phyloP scores from a whole-genome alignment of 2,797 vertebrate genomes.

The Spinus olivaceus region DNA sequence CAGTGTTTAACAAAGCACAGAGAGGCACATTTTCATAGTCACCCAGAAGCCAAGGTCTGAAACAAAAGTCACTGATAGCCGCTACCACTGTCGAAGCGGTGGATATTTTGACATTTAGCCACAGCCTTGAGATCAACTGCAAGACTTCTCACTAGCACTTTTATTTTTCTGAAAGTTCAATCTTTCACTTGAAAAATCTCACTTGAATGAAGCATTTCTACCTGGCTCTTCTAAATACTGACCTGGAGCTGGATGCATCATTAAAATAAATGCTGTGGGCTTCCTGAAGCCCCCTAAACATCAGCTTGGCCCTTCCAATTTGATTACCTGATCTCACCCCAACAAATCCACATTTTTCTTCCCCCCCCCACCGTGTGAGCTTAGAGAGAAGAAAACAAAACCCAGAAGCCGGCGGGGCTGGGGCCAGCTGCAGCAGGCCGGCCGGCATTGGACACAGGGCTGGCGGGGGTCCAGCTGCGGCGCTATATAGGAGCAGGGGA shows the following conservation, averaged over 20 bases:
- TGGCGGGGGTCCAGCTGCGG: slow-evolving; percentile 5
- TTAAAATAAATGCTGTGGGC: neutral
- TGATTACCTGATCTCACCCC: neutral
- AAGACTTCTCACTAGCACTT: neutral
- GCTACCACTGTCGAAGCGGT: neutral
- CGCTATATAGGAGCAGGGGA: slow-evolving; percentile 17
- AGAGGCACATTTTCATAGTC: neutral
- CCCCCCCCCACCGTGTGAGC: fast-evolving
- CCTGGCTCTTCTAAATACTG: neutral
- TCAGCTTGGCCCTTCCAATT: neutral
- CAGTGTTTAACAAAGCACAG: neutral
- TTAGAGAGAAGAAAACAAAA: neutral
- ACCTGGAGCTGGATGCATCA: neutral
- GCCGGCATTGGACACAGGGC: slow-evolving; percentile 19
- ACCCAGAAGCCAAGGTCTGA: neutral
- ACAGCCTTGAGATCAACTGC: neutral
- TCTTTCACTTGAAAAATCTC: neutral
- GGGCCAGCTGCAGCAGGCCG: neutral
- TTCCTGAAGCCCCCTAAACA: neutral
- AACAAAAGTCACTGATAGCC: neutral
- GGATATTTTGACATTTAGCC: neutral
- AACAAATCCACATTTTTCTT: neutral
- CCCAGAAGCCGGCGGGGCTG: neutral
- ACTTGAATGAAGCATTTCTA: neutral
- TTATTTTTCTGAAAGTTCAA: neutral